Evolutionary conservation across 53 echinoderm and acorn worm species (phyloP), one percentile per base, ranked within the genome.

Genomic region (Temnopleurus reevesii): DNA sequence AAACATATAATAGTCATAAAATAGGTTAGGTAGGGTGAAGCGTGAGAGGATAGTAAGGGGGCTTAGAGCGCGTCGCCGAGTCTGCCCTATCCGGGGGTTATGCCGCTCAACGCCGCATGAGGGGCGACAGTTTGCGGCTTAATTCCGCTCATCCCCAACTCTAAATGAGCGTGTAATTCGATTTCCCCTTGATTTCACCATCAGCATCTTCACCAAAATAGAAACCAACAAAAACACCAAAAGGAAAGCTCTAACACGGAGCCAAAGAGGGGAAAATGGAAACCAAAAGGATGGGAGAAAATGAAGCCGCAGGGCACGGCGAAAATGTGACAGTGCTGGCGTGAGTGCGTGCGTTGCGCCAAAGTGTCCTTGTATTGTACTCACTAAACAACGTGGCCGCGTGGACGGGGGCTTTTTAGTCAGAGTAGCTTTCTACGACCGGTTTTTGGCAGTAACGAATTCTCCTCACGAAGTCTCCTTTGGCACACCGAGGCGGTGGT

Each of bases 91-190:
- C n/a, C n/a, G 3, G 19, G 19, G 71, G 38, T 71, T 38, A 71
- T 71, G 71, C 19, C 7, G n/a, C n/a, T 36, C 36, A 71, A 8
- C 71, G 2, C 71, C n/a, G 71, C 71, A 71, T 47, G 79, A 79
- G 3, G 26, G 79, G 79, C 79, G 79, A 79, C 79, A 49, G 46
- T 27, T 25, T 49, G 79, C 28, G 79, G 79, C 79, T 79, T 79
- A 79, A 79, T 79, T 79, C 79, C 46, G 46, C 28, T 79, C 13
- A 79, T 47, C 79, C 49, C 83, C 17, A 30, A 56, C 28, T 55
- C 54, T 55, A 53, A 83, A 83, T 55, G 83, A 83, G 56, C 83
- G 83, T 83, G 83, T 83, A 83, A 83, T 83, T 83, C 83, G 54
- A 83, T 83, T 83, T 55, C 83, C 36, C 83, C 36, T 56, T 83